Evolutionary conservation across 2,888 invertebrate genomes (phyloP).

Genomic region (Orchestes rusci): DNA sequence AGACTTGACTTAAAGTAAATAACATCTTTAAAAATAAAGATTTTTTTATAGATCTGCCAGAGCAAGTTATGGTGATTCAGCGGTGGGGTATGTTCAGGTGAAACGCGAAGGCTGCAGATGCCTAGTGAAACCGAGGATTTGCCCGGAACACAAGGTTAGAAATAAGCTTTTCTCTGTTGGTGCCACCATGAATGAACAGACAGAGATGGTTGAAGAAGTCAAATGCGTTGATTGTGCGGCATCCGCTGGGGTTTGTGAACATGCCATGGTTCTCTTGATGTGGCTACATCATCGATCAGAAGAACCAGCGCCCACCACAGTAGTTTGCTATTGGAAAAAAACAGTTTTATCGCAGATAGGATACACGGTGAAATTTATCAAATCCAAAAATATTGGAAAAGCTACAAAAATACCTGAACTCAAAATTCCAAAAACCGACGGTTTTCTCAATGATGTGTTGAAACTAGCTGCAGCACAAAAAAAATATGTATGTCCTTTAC

Average conservation of each 20-base stretch:
- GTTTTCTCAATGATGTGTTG: not conserved
- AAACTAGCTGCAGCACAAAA: not conserved
- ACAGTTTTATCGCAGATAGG: not conserved
- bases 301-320: not conserved
- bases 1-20: no score
- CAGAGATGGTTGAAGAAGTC: not conserved
- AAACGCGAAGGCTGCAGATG: not conserved
- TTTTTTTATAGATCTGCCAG: constrained; percentile 1
- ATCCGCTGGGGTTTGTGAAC: not conserved
- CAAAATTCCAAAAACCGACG: not conserved
- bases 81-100: constrained; percentile 4
- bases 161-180: not conserved
- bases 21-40: no score
- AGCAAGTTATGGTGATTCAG: constrained; percentile 4
- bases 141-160: constrained; percentile 3
- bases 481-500: not conserved
- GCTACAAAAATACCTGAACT: not conserved
- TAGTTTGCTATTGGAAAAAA: not conserved
- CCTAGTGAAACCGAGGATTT: constrained; percentile 2
- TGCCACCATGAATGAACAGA: not conserved
- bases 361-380: constrained; percentile 5
- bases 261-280: not conserved
- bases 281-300: constrained; percentile 1
- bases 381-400: not conserved
- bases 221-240: constrained; percentile 1